These are phyloP conservation scores for Siphlonurus alternatus DNA, from an alignment of 2,888 invertebrate species.

Conservation along the genomic window DNA sequence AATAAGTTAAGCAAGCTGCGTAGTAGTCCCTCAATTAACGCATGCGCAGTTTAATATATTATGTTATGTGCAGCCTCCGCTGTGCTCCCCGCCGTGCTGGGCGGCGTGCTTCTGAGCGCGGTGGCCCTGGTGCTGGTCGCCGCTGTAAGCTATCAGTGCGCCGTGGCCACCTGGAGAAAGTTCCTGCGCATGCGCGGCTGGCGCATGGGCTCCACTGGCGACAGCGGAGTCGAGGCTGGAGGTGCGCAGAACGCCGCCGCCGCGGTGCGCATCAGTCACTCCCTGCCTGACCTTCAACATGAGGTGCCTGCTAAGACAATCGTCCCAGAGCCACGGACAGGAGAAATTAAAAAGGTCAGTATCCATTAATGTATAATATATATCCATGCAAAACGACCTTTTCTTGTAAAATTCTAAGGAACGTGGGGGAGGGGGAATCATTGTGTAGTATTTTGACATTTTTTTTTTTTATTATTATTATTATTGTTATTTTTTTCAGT, in stretches of 20 bases:
- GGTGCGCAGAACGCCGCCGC: slow-evolving; percentile 22
- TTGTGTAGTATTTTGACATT: too few relatives aligned
- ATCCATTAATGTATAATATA: too few relatives aligned
- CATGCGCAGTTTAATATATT: too few relatives aligned
- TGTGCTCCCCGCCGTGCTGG: not conserved
- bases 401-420: slow-evolving; percentile 2
- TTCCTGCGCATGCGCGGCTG: slow-evolving; percentile 28
- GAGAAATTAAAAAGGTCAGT: slow-evolving; percentile 52
- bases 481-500: too few relatives aligned
- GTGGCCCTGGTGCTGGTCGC: slow-evolving; percentile 47
- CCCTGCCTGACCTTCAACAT: slow-evolving; percentile 53
- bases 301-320: slow-evolving; percentile 34
- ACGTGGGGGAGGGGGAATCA: too few relatives aligned
- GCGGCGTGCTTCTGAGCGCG: slow-evolving; percentile 29
- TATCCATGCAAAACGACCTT: slow-evolving; percentile 13
- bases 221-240: slow-evolving; percentile 27
- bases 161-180: slow-evolving; percentile 51
- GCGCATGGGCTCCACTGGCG: slow-evolving; percentile 21
- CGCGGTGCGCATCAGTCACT: slow-evolving; percentile 57
- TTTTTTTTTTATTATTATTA: too few relatives aligned
- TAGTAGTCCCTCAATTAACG: too few relatives aligned
- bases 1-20: too few relatives aligned
- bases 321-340: slow-evolving; percentile 43
- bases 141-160: slow-evolving; percentile 54
- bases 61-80: not conserved